Conservation (phyloP, 2,888 invertebrate species). For the Crocallis elinguaria region DNA sequence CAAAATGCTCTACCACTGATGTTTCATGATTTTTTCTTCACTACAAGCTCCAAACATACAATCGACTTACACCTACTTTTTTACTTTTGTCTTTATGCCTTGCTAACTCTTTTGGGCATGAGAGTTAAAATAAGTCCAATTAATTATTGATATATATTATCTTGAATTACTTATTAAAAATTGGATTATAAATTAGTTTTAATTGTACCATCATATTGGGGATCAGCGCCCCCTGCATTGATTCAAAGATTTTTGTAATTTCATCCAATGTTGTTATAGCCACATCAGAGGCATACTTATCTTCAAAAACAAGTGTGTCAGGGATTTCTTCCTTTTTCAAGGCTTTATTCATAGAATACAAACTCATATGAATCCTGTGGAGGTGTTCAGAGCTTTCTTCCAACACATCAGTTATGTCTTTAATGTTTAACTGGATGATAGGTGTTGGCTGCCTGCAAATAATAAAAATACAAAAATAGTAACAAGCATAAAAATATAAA, state of each 20-base stretch:
- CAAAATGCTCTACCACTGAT: too few relatives aligned
- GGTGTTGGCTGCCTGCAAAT: slow-evolving; percentile 19
- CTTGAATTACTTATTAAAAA: not conserved
- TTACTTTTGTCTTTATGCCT: too few relatives aligned
- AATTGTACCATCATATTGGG: slow-evolving; percentile 67
- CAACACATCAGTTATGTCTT: slow-evolving; percentile 67
- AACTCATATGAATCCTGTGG: slow-evolving; percentile 71
- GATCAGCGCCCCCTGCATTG: slow-evolving; percentile 69
- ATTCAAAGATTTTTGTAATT: slow-evolving; percentile 67
- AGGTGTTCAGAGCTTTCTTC: slow-evolving; percentile 74
- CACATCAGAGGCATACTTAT: slow-evolving; percentile 74
- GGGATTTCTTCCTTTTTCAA: slow-evolving; percentile 65
- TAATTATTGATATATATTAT: too few relatives aligned
- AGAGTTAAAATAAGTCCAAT: too few relatives aligned
- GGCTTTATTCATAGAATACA: slow-evolving; percentile 67
- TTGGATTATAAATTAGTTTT: not conserved
- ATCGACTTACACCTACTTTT: too few relatives aligned
- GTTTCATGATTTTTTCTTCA: too few relatives aligned
- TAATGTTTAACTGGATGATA: slow-evolving; percentile 39
- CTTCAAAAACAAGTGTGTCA: slow-evolving; percentile 67
- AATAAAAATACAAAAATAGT: not conserved
- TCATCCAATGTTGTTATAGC: slow-evolving; percentile 67
- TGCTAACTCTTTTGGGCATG: too few relatives aligned
- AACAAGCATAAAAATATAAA: not conserved
- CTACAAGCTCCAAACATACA: too few relatives aligned